A percentile compares a stretch with the other conserved stretches of the same genome.
Conservation (phyloP, 2,113 vertebrate species). For the Cyprinodon variegatus region DNA sequence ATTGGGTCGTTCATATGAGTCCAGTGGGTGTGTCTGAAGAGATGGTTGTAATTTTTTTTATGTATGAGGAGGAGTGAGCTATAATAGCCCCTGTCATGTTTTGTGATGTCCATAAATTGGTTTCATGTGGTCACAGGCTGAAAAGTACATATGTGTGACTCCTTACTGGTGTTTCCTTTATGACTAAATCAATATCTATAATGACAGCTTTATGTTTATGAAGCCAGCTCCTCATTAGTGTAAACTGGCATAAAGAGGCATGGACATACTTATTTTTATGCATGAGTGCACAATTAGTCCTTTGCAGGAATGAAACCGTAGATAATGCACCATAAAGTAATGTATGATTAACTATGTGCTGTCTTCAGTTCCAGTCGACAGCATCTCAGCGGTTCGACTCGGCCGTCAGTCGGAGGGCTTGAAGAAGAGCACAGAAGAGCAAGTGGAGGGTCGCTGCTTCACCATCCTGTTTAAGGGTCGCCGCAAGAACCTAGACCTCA, state of each 20-base stretch:
- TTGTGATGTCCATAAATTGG: conserved; percentile 16
- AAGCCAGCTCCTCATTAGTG: conserved; percentile 15
- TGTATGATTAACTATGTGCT: background rate
- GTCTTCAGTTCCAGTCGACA: conserved; percentile 89
- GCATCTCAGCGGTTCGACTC: conserved; percentile 86
- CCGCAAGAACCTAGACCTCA: conserved; percentile 91
- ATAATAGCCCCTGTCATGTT: background rate
- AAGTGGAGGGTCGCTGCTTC: conserved; percentile 88
- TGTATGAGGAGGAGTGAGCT: conserved; percentile 11
- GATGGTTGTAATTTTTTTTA: conserved; percentile 25
- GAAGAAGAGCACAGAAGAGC: conserved; percentile 87
- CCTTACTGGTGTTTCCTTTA: background rate
- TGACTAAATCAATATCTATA: background rate
- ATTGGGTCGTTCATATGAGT: conserved; percentile 6
- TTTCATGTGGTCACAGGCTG: conserved; percentile 2
- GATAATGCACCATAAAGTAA: background rate
- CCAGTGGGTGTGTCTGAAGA: conserved; percentile 33
- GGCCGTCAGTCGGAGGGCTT: conserved; percentile 93
- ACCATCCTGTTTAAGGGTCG: conserved; percentile 93
- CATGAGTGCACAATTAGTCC: background rate
- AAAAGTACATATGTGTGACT: background rate
- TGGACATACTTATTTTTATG: background rate
- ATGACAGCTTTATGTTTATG: conserved; percentile 14
- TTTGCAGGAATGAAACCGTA: background rate
- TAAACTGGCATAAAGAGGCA: background rate